Evolutionary conservation across 2,113 vertebrate genomes (phyloP), one percentile per base, ranked within the genome.

Genomic region (Eira barbara): DNA sequence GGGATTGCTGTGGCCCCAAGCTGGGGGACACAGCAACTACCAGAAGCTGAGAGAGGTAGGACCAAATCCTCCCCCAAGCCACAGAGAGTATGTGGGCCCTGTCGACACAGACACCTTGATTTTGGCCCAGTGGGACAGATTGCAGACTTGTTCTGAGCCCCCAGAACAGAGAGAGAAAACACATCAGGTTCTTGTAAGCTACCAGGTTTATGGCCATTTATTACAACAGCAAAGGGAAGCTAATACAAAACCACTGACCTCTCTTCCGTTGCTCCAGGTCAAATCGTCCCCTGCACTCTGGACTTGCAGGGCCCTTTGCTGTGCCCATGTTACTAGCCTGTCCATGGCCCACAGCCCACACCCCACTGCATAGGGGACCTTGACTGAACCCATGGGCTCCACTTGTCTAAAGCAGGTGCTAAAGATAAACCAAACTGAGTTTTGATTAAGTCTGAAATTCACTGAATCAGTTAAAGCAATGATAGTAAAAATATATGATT

Each of bases 351-450:
- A 27, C 47, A 73, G 13, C 0, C 0, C 7, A 3, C 39, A 23
- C 63, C 63, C 61, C 1, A 1, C 0, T 42, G 21, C 31, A 34
- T 0, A n/a, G 11, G 18, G 15, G 9, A 1, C 8, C 4, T 14
- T 92, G 8, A 31, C 45, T 17, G 59, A 78, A 83, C 65, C 13
- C 7, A 7, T 6, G 0, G 17, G 31, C 57, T 59, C 12, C 2
- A 14, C 67, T 71, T 67, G 4, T 63, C 45, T 69, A 31, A 76
- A 89, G 18, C 3, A 61, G 9, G 12, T 3, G 4, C 18, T 63
- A 15, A n/a, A 65, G 79, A 29, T 31, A 83, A 78, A 65, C 29
- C 4, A 49, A 39, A 85, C n/a, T 49, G 39, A 61, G 13, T 80
- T 67, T 42, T n/a, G 47, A 6, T 3, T 34, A 27, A 86, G 15